Base-by-base conservation (phyloP, 2,113 vertebrate species). In the Pardalotus punctatus region DNA sequence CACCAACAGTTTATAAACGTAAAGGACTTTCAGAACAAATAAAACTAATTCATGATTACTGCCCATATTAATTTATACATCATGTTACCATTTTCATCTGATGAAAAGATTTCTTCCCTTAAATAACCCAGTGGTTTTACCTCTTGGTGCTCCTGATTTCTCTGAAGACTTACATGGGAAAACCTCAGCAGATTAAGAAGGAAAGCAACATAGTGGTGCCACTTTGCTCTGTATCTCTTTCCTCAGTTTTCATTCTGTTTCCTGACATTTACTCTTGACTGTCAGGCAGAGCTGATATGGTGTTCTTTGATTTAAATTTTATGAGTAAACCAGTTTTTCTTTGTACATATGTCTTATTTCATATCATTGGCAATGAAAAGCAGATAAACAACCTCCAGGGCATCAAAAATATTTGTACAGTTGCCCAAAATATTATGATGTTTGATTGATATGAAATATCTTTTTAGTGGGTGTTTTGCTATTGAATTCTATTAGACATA, bases 391-490 rank as follows among this genome's bases (percentile, higher is more conserved):
- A 61, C 62, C 7, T 62, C 25, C 17, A 86, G 31, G 21, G 6
- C 17, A 66, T 53, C 20, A 35, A 40, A 81, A 76, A 57, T 62
- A 54, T 53, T 67, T 71, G 9, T 27, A 11, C 4, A 29, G 8
- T 57, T 88, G 22, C 40, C n/a, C 42, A 88, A 79, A 79, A 71
- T 11, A 3, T 76, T 93, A 42, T n/a, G 31, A 71, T 21, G 8
- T 54, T 77, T 6, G 2, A 40, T 53, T 43, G 14, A 47, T 33
- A 91, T 58, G 19, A 60, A 65, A 53, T 50, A 25, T 10, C 35
- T 69, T 12, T 19, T 3, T 12, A 76, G 33, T 23, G 1, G 1
- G 2, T 56, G 4, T 5, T 90, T 73, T 61, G 2, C 1, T 29
- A 25, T 60, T 72, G 20, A 42, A 6, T 87, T 77, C 18, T 65